A percentile compares a stretch with the other conserved stretches of the same genome.
Evolutionary conservation across 2,113 vertebrate genomes (phyloP).

Genomic region (Lagopus leucura): DNA sequence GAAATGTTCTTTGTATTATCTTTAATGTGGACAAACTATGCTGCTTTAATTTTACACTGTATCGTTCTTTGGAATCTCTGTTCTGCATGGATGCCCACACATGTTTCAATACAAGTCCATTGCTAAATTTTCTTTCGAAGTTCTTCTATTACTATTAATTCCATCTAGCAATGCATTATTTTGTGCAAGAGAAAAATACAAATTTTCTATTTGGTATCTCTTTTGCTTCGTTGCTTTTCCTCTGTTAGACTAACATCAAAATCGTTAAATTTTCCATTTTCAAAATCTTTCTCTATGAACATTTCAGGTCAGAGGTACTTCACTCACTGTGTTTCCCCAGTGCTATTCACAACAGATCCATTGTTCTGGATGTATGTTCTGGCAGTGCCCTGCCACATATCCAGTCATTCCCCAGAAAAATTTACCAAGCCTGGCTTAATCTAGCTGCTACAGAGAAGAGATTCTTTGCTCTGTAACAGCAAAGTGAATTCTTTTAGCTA

Average conservation of each 20-base stretch:
- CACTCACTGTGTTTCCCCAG: neutral
- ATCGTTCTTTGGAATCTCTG: neutral
- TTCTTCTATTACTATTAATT: neutral
- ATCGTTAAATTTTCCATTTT: neutral
- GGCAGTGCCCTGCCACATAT: rapidly evolving
- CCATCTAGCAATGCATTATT: neutral
- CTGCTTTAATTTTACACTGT: neutral
- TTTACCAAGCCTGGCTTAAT: neutral
- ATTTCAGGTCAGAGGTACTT: neutral
- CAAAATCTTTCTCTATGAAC: neutral
- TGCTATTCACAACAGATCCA: neutral
- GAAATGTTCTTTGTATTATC: neutral
- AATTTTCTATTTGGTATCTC: neutral
- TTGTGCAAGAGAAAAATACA: neutral
- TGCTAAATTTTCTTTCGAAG: neutral
- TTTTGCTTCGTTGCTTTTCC: neutral
- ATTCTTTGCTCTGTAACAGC: neutral
- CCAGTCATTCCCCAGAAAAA: neutral
- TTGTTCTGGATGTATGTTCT: neutral
- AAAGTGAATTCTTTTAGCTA: neutral
- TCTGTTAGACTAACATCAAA: neutral
- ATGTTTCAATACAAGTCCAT: neutral
- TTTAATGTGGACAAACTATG: neutral
- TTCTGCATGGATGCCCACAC: neutral
- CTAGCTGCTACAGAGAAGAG: neutral